These are phyloP conservation scores for Saimiri boliviensis DNA, from an alignment of 2,113 vertebrate species.

Conservation along the genomic window DNA sequence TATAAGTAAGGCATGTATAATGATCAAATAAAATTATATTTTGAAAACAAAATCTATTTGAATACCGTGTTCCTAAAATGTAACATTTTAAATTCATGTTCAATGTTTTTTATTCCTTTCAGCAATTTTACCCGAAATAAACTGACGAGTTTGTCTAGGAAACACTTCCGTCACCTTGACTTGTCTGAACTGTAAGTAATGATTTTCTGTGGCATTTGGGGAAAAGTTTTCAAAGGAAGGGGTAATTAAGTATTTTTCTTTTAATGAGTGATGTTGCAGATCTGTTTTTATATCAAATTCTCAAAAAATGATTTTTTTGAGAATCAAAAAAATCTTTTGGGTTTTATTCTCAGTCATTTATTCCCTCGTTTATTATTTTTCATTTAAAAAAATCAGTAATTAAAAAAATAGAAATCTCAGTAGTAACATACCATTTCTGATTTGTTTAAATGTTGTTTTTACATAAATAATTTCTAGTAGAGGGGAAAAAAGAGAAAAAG, in stretches of 20 bases:
- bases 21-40: not conserved
- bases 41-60: constrained; percentile 10
- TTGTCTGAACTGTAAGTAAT: constrained; percentile 96
- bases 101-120: constrained; percentile 79
- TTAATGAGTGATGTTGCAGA: not conserved
- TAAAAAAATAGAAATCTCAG: not conserved
- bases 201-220: constrained; percentile 33
- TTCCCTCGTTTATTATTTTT: not conserved
- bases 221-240: not conserved
- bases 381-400: not conserved
- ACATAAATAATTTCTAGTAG: constrained; percentile 1
- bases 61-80: constrained; percentile 52
- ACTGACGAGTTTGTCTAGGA: constrained; percentile 94
- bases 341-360: not conserved
- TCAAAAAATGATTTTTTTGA: not conserved
- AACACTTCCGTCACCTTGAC: constrained; percentile 94
- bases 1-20: not conserved
- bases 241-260: constrained; percentile 3
- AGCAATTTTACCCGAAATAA: constrained; percentile 98
- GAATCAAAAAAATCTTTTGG: not conserved
- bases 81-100: constrained; percentile 55
- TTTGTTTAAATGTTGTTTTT: constrained; percentile 1
- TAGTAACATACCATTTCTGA: not conserved
- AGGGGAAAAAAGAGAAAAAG: not conserved
- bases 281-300: constrained; percentile 33